A percentile compares a stretch with the other conserved stretches of the same genome.
These are phyloP conservation scores for Cynopterus brachyotis DNA, from an alignment of 2,113 vertebrate species.

Conservation along the genomic window DNA sequence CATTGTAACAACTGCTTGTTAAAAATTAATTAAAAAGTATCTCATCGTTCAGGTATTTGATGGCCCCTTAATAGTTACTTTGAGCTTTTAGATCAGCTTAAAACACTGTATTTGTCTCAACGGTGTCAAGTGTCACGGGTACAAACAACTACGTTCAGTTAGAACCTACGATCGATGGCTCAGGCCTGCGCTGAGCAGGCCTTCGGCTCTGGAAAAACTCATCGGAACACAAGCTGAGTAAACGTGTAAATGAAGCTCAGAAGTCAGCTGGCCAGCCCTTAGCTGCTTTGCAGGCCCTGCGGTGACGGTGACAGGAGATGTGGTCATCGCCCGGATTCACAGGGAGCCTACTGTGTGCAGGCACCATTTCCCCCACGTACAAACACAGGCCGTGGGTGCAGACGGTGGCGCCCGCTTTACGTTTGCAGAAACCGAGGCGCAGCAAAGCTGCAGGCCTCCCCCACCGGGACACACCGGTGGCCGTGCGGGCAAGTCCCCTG, in stretches of 20 bases:
- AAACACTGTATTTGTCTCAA: not conserved
- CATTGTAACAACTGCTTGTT: not conserved
- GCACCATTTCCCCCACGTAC: not conserved
- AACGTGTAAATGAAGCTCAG: not conserved
- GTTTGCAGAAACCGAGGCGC: not conserved
- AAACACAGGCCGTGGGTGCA: not conserved
- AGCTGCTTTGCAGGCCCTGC: accelerated
- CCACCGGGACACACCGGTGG: accelerated
- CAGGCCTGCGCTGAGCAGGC: not conserved
- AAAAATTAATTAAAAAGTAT: not conserved
- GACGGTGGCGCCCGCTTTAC: not conserved
- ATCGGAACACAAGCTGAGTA: not conserved
- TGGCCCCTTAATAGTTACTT: not conserved
- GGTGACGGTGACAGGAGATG: accelerated
- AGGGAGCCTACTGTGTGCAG: accelerated
- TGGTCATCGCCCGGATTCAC: accelerated
- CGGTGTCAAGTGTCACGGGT: not conserved
- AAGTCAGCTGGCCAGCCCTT: not conserved
- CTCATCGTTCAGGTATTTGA: not conserved
- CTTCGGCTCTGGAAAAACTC: not conserved
- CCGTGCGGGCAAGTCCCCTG: too few relatives aligned
- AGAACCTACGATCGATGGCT: not conserved
- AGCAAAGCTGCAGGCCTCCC: accelerated
- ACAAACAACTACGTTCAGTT: not conserved
- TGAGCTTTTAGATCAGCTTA: not conserved